Conservation (phyloP, 2,888 invertebrate genomes). For the Parnassius mnemosyne region DNA sequence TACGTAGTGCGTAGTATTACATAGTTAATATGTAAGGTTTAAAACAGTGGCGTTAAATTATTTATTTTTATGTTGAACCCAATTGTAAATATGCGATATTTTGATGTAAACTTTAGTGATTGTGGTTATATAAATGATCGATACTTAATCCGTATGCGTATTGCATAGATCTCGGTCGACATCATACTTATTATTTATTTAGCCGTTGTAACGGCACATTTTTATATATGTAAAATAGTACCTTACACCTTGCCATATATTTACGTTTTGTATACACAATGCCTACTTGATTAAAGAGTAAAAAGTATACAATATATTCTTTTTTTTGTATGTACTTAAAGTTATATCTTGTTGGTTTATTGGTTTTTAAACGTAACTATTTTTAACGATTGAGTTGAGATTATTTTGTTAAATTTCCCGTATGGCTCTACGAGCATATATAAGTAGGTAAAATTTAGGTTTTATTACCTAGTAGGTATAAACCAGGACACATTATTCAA, state of each 20-base stretch:
- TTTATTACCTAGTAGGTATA: constrained; percentile 69
- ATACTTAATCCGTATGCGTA: constrained; percentile 47
- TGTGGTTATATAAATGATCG: constrained; percentile 69
- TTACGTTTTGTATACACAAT: constrained; percentile 26
- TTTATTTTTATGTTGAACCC: constrained; percentile 79
- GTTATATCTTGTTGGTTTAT: constrained; percentile 41
- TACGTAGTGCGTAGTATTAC: constrained; percentile 62
- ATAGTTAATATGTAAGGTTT: constrained; percentile 72
- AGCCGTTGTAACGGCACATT: constrained; percentile 36
- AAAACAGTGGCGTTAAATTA: constrained; percentile 73
- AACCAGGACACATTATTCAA: constrained; percentile 78
- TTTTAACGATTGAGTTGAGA: constrained; percentile 37
- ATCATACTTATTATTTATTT: constrained; percentile 50
- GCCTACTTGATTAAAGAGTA: constrained; percentile 16
- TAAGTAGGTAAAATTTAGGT: constrained; percentile 73
- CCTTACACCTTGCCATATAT: constrained; percentile 40
- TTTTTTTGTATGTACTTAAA: constrained; percentile 28
- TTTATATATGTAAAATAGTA: constrained; percentile 29
- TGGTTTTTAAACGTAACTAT: constrained; percentile 34
- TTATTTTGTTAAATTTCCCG: constrained; percentile 41
- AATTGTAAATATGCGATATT: constrained; percentile 73
- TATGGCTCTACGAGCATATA: constrained; percentile 38
- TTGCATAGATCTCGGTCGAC: constrained; percentile 62
- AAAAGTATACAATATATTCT: constrained; percentile 19
- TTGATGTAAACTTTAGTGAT: constrained; percentile 69